Base-by-base conservation (phyloP, 2,888 invertebrate genomes). In the Ichneumoninae sp. region DNA sequence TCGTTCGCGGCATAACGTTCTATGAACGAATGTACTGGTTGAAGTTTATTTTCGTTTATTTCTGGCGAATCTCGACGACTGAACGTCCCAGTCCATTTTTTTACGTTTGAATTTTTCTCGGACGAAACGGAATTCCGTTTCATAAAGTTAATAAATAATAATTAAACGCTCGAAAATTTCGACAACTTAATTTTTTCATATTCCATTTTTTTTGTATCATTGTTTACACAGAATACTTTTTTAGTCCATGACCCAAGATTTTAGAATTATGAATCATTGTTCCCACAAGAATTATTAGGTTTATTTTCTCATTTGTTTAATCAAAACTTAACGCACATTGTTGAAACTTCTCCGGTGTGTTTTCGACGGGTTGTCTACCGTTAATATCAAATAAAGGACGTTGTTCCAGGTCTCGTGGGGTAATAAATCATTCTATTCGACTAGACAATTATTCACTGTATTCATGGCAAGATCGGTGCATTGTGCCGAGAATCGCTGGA, bases 21-120 rank as follows among this genome's bases (percentile, higher is more conserved):
- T 22, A 19, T 19, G 8, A 54, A 22, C 19, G 54, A 22, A 10
- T 54, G 2, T 22, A 40, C 40, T 40, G 40, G 2, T 2, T 8
- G 54, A 30, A 47, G 33, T 75, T 74, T 3, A 60, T 33, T 47
- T 74, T 13, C n/a, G 19, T 26, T 44, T 54, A 54, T 22, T 19
- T 54, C 22, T 8, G 54, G 10, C 8, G 8, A 2, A 2, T 7
- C 22, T 22, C 22, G 19, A 54, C n/a, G 22, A 7, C 22, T 7
- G 19, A 0, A 54, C 22, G 19, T 54, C 54, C 22, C 54, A 8
- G 7, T 54, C 22, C 22, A 19, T 22, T 22, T 22, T 22, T 22
- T 8, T 22, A 1, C 1, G 52, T 52, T 69, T n/a, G 10, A 19
- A 69, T 33, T n/a, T 22, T 52, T n/a, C 19, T 33, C 70, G 54